Conservation (phyloP, 2,113 vertebrate species). For the Alaudala cheleensis region DNA sequence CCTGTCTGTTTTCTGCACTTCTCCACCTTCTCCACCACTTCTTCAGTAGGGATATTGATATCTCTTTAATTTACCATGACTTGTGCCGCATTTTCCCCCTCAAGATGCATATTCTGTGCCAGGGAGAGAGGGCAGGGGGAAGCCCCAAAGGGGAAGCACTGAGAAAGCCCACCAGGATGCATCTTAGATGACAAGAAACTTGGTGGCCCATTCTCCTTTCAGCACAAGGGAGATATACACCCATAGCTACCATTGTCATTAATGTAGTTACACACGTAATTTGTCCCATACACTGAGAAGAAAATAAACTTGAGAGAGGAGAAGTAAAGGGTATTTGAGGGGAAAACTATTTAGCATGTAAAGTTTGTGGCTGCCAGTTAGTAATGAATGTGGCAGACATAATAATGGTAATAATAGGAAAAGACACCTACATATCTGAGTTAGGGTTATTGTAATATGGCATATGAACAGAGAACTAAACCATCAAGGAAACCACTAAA, state of each 20-base stretch:
- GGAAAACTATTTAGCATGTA: slow-evolving; percentile 54
- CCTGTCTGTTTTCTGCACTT: background rate
- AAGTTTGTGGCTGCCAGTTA: slow-evolving; percentile 40
- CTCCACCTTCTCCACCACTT: background rate
- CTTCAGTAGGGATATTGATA: background rate
- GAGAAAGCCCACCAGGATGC: background rate
- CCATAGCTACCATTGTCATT: slow-evolving; percentile 4
- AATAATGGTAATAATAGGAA: slow-evolving; percentile 20
- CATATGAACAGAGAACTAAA: background rate
- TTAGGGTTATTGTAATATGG: slow-evolving; percentile 3
- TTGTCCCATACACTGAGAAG: slow-evolving; percentile 9
- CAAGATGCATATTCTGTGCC: background rate
- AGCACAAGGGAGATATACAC: slow-evolving; percentile 12
- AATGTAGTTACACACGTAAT: slow-evolving; percentile 9
- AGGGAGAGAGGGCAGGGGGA: background rate
- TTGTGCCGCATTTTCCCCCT: background rate
- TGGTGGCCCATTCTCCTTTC: background rate
- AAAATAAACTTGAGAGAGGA: slow-evolving; percentile 64
- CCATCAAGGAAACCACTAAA: slow-evolving; percentile 34
- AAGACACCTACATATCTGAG: slow-evolving; percentile 37
- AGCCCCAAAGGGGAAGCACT: background rate
- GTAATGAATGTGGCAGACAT: slow-evolving; percentile 49
- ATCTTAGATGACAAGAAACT: background rate
- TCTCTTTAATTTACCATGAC: background rate
- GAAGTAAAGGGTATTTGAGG: slow-evolving; percentile 60